phyloP scores from a whole-genome alignment of 1,140 invertebrate genomes.

The Ceratosolen fusciceps region DNA sequence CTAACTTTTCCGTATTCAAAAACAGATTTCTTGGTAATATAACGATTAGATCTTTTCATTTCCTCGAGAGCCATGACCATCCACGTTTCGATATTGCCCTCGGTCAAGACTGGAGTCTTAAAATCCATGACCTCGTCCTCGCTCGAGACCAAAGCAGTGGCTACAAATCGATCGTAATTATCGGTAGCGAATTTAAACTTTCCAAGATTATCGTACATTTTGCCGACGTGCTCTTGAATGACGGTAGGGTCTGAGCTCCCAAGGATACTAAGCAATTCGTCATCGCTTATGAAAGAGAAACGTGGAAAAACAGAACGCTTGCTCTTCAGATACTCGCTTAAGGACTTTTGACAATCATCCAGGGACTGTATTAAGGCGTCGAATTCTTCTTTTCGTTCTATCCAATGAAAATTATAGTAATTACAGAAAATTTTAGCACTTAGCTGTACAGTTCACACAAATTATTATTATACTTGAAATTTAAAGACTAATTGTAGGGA shows the following conservation, averaged over 20 bases:
- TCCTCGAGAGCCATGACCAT: slow-evolving; percentile 87
- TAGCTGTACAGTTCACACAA: too few species aligned
- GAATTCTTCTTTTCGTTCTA: slow-evolving; percentile 82
- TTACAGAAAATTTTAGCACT: too few species aligned
- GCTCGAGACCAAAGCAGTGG: slow-evolving; percentile 85
- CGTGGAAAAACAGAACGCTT: slow-evolving; percentile 89
- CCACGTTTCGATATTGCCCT: slow-evolving; percentile 89
- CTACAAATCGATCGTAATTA: slow-evolving; percentile 75
- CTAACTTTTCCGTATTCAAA: slow-evolving; percentile 85
- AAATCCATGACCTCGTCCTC: slow-evolving; percentile 92
- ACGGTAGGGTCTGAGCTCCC: slow-evolving; percentile 84
- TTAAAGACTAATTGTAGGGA: too few species aligned
- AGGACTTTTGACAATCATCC: slow-evolving; percentile 91
- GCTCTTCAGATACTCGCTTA: slow-evolving; percentile 90
- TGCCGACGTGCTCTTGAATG: slow-evolving; percentile 93
- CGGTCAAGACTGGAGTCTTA: slow-evolving; percentile 71
- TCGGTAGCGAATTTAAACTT: slow-evolving; percentile 78
- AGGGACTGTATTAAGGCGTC: slow-evolving; percentile 80
- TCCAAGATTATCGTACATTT: slow-evolving; percentile 94
- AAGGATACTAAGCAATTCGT: slow-evolving; percentile 91
- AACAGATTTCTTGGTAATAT: slow-evolving; percentile 89
- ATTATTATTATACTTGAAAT: too few species aligned
- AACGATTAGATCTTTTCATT: slow-evolving; percentile 87
- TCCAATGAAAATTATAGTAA: too few species aligned
- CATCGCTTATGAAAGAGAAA: slow-evolving; percentile 94